These are phyloP conservation scores for Piprites chloris DNA, from an alignment of 2,113 vertebrate species.

Conservation along the genomic window DNA sequence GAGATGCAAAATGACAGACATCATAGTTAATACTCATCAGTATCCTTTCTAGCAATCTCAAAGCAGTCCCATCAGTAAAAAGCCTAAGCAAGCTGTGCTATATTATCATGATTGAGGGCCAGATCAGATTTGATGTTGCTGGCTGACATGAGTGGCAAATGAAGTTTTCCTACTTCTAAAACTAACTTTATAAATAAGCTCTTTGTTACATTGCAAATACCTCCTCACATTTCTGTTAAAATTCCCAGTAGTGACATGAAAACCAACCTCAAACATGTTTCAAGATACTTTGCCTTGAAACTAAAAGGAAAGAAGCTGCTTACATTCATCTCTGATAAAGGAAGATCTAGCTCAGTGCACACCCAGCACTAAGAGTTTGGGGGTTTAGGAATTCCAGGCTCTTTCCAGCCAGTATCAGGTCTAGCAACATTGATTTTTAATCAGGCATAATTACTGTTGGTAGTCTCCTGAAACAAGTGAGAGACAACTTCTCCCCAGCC, in stretches of 20 bases:
- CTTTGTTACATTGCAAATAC: background rate
- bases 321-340: background rate
- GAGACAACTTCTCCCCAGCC: background rate
- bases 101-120: background rate
- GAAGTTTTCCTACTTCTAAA: background rate
- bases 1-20: slow-evolving; percentile 34
- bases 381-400: background rate
- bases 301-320: background rate
- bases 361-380: background rate
- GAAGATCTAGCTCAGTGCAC: background rate
- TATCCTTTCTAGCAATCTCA: slow-evolving; percentile 11
- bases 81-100: slow-evolving; percentile 14
- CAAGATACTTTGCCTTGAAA: background rate
- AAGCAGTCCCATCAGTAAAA: slow-evolving; percentile 23
- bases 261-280: background rate
- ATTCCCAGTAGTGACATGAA: background rate
- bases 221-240: background rate
- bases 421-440: background rate
- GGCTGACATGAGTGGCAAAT: background rate
- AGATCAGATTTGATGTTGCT: background rate
- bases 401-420: background rate
- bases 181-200: background rate
- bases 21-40: slow-evolving; percentile 44
- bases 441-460: background rate
- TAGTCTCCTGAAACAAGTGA: background rate